Conservation (phyloP, 2,797 vertebrate species). For the Graptemys geographica region DNA sequence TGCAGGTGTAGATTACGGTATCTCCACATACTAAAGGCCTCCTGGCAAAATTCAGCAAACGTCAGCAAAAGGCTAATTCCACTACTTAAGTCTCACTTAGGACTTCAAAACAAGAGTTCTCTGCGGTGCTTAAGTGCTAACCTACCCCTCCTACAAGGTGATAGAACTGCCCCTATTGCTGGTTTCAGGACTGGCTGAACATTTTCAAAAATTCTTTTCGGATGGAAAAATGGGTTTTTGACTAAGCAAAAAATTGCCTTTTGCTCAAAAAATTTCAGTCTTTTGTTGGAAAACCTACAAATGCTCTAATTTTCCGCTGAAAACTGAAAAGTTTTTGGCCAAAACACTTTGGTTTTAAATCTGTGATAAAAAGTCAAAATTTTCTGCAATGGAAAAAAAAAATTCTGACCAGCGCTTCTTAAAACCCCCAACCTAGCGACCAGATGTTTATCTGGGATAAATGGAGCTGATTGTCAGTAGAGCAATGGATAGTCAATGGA, state of each 20-base stretch:
- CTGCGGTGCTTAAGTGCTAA: neutral
- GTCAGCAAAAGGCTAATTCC: neutral
- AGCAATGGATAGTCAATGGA: neutral
- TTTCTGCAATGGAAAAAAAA: neutral
- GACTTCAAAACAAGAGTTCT: neutral
- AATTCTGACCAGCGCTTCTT: neutral
- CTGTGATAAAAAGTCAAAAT: neutral
- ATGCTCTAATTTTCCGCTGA: neutral
- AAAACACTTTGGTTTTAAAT: neutral
- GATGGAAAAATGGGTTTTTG: neutral
- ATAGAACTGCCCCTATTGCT: neutral
- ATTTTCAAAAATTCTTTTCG: accelerated
- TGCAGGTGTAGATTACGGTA: neutral
- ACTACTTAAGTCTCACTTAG: neutral
- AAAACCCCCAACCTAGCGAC: neutral
- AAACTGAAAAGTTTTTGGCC: neutral
- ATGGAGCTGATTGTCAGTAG: neutral
- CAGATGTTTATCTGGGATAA: neutral
- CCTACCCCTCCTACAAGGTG: neutral
- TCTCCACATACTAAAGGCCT: neutral
- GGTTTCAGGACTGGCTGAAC: neutral
- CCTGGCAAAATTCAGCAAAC: neutral
- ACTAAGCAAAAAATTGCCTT: neutral
- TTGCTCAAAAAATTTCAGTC: neutral
- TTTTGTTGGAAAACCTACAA: neutral